These are phyloP conservation scores for Coregonus sp. DNA, from an alignment of 2,797 vertebrate species.

Conservation along the genomic window DNA sequence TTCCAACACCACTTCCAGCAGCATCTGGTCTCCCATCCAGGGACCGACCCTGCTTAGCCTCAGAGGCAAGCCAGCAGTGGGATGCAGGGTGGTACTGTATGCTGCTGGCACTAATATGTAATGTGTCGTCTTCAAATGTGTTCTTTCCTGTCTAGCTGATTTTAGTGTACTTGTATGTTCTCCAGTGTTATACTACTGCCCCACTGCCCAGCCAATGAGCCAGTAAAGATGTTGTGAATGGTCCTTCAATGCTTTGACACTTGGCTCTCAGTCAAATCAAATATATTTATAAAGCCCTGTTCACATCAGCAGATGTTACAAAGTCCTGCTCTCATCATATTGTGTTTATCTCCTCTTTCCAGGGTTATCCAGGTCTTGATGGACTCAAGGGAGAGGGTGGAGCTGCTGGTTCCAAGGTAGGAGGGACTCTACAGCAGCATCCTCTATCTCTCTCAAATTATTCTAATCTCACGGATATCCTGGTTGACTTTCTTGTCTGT, in stretches of 20 bases:
- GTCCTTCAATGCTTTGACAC: not conserved
- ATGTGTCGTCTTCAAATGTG: too few species aligned
- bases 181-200: not conserved
- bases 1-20: too few species aligned
- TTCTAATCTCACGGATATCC: not conserved
- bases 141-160: not conserved
- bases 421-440: not conserved
- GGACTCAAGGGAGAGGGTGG: slow-evolving; percentile 90
- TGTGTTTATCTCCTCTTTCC: slow-evolving; percentile 11
- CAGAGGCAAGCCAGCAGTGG: too few species aligned
- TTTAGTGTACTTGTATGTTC: not conserved
- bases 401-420: slow-evolving; percentile 87
- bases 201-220: not conserved
- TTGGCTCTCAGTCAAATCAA: slow-evolving; percentile 67
- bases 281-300: too few species aligned
- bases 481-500: not conserved
- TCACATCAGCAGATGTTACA: slow-evolving; percentile 71
- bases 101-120: slow-evolving; percentile 66
- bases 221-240: not conserved
- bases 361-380: slow-evolving; percentile 91
- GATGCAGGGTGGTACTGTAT: too few species aligned
- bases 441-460: not conserved
- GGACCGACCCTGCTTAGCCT: too few species aligned
- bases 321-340: not conserved
- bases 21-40: too few species aligned